phyloP scores from a whole-genome alignment of 2,888 invertebrate genomes.

The Anticlea derivata region DNA sequence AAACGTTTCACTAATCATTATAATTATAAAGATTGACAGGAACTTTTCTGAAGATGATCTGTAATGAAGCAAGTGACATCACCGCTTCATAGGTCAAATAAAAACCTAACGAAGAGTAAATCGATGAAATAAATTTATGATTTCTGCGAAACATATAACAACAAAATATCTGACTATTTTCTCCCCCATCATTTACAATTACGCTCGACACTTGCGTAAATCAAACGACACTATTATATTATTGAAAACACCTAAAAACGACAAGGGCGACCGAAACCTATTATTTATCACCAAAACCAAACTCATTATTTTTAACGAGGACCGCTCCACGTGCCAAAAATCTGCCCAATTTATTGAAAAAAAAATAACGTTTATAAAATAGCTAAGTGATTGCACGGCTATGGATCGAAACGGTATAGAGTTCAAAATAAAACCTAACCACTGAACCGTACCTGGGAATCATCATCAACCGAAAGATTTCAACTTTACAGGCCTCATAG shows the following conservation, averaged over 20 bases:
- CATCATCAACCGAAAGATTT: too few relatives aligned
- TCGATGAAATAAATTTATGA: too few relatives aligned
- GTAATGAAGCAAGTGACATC: too few relatives aligned
- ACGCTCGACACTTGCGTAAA: conserved; percentile 33
- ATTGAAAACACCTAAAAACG: conserved; percentile 45
- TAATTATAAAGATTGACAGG: too few relatives aligned
- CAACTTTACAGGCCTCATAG: too few relatives aligned
- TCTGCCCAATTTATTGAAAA: conserved; percentile 70
- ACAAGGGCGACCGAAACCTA: conserved; percentile 51
- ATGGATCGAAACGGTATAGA: conserved; percentile 1
- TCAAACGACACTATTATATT: conserved; percentile 36
- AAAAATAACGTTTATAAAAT: conserved; percentile 52
- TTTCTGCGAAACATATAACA: too few relatives aligned
- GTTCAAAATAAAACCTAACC: neutral
- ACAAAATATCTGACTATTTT: conserved; percentile 2
- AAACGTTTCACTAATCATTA: too few relatives aligned
- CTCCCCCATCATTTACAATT: conserved; percentile 16
- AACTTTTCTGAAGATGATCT: too few relatives aligned
- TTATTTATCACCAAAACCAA: conserved; percentile 64
- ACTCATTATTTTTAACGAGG: conserved; percentile 81
- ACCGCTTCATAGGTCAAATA: too few relatives aligned
- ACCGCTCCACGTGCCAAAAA: conserved; percentile 64
- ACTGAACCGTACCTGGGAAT: too few relatives aligned
- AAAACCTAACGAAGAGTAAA: too few relatives aligned
- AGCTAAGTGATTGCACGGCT: conserved; percentile 59